Conservation (phyloP, 1,140 invertebrate species). For the Pseudomyrmex flavicornis region DNA sequence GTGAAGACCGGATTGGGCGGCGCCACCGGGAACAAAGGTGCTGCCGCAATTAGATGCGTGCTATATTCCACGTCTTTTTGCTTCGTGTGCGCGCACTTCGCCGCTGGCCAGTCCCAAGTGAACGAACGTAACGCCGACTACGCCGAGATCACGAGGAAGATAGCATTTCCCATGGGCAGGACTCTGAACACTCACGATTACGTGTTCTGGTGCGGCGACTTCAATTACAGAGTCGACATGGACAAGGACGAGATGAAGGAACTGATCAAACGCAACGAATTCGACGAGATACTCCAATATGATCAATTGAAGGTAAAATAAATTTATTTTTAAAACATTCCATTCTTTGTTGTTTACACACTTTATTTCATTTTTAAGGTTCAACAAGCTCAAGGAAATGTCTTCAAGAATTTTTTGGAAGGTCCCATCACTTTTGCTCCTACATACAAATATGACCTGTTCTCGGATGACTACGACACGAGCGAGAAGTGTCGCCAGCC, state of each 20-base stretch:
- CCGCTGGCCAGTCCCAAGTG: slow-evolving; percentile 98
- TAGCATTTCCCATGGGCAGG: slow-evolving; percentile 97
- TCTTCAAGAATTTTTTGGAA: slow-evolving; percentile 98
- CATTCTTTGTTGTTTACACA: not conserved
- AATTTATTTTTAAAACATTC: not conserved
- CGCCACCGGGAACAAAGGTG: slow-evolving; percentile 98
- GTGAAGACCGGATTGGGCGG: slow-evolving; percentile 99
- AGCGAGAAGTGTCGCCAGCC: slow-evolving; percentile 98
- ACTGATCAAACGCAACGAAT: slow-evolving; percentile 92
- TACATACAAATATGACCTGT: slow-evolving; percentile 99
- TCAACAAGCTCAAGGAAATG: slow-evolving; percentile 92
- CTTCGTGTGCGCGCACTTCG: slow-evolving; percentile 99
- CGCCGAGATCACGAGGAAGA: slow-evolving; percentile 96
- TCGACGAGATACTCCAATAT: slow-evolving; percentile 91
- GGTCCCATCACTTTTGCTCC: slow-evolving; percentile 97
- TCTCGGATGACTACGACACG: slow-evolving; percentile 99
- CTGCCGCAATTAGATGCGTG: slow-evolving; percentile 96
- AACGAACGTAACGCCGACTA: slow-evolving; percentile 98
- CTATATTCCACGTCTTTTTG: slow-evolving; percentile 97
- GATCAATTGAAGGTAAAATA: slow-evolving; percentile 93
- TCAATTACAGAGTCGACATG: slow-evolving; percentile 99
- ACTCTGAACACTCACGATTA: slow-evolving; percentile 98
- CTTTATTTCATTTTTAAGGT: slow-evolving; percentile 79
- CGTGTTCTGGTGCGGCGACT: slow-evolving; percentile 99
- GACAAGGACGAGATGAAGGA: slow-evolving; percentile 97